phyloP scores from a whole-genome alignment of 53 echinoderm and acorn worm genomes.

The Echinometra lucunter region DNA sequence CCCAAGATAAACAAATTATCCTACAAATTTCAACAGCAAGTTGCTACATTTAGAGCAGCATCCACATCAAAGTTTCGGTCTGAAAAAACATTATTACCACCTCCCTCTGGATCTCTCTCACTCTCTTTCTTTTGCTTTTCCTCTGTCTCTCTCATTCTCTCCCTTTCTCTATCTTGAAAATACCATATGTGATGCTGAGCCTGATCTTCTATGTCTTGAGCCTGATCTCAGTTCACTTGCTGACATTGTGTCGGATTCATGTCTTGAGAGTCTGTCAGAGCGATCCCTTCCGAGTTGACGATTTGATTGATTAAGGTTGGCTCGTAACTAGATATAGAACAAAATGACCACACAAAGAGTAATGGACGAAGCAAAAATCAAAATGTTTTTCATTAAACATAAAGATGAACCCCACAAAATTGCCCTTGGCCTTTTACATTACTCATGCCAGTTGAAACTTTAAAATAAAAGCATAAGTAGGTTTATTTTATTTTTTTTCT shows the following conservation, averaged over 20 bases:
- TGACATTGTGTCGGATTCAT: slow-evolving; percentile 63
- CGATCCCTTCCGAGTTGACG: slow-evolving; percentile 31
- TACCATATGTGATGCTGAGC: slow-evolving; percentile 30
- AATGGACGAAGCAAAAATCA: neutral
- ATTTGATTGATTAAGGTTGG: neutral
- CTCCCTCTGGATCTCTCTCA: neutral
- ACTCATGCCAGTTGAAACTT: no score
- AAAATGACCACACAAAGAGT: no score
- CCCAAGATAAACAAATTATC: no score
- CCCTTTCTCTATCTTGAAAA: neutral
- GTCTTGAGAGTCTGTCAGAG: slow-evolving; percentile 49
- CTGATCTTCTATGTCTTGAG: slow-evolving; percentile 46
- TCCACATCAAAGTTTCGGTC: no score
- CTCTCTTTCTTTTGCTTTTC: neutral
- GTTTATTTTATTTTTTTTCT: no score
- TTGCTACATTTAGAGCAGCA: no score
- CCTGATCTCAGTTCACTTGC: slow-evolving; percentile 49
- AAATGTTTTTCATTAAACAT: no score
- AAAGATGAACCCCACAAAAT: no score
- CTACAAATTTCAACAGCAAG: no score
- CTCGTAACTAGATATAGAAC: slow-evolving; percentile 4
- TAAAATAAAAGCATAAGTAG: no score
- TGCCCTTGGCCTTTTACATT: no score
- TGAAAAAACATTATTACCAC: no score
- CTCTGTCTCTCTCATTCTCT: neutral